Base-by-base conservation (phyloP, 2,888 invertebrate genomes). In the Horisme vitalbata region DNA sequence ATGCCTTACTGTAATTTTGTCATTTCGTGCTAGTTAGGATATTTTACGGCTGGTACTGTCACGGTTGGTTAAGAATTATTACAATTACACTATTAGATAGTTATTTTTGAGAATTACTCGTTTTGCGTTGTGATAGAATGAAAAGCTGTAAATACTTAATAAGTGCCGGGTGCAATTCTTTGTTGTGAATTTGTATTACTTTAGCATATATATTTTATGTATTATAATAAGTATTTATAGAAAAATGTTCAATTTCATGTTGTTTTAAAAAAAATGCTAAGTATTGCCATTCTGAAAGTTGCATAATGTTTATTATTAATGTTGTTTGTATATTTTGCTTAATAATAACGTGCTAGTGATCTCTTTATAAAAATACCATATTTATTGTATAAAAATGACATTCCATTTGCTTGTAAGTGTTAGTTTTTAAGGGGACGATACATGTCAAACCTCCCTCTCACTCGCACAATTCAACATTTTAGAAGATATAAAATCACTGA, bases 321-420 rank as follows among this genome's bases (percentile, higher is more conserved):
- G 27, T 47, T 45, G 36, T 59, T 59, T 62, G 61, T 65, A 68
- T 62, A 62, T 69, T 61, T 62, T 61, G 55, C 41, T 59, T 55
- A 46, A 33, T 50, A 35, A 4, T 50, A 52, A 49, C 41, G 30
- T 9, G 21, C 46, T 26, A 26, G 45, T 41, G 59, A 63, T 59
- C 56, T 62, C 61, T 63, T 65, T 63, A 63, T 63, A 58, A 58
- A 56, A 59, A 59, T 65, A 59, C 52, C 55, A 55, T 51, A 28
- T 50, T 46, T 59, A 68, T 65, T 71, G 64, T 30, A 64, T 60
- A 65, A 63, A 65, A 55, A 44, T 65, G 45, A 77, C 81, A 83
- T 83, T 83, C 83, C 81, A 80, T 47, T 79, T 59, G 79, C 76
- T 81, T 76, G 61, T 75, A 75, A 70, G 67, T 65, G 68, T 65